phyloP scores from a whole-genome alignment of 2,113 vertebrate species.

The Galbula dea region DNA sequence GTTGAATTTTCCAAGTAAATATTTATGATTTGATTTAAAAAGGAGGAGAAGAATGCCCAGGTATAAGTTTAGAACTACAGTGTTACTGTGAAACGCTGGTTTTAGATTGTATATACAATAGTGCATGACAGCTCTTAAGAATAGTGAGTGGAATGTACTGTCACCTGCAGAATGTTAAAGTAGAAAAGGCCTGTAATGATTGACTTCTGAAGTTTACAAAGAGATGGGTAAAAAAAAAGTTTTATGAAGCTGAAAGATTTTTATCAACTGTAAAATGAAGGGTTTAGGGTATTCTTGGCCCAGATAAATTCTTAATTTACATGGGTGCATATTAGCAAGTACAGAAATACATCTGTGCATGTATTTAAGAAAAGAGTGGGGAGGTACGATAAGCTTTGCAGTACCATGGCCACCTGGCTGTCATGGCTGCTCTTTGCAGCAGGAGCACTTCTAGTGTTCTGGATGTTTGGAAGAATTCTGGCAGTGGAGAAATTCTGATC shows the following conservation, averaged over 20 bases:
- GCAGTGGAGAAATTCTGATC: not conserved
- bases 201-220: not conserved
- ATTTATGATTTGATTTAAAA: not conserved
- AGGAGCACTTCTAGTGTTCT: not conserved
- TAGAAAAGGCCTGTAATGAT: not conserved
- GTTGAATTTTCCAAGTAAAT: not conserved
- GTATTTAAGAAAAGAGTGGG: not conserved
- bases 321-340: not conserved
- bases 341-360: not conserved
- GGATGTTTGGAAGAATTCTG: not conserved
- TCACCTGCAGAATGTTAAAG: not conserved
- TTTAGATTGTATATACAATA: not conserved
- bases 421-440: not conserved
- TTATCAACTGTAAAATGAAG: not conserved
- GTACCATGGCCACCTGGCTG: not conserved
- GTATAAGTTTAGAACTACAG: not conserved
- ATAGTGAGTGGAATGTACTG: not conserved
- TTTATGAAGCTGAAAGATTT: not conserved
- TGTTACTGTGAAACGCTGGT: not conserved
- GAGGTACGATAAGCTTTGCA: not conserved
- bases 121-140: not conserved
- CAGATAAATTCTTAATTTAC: not conserved
- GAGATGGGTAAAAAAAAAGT: not conserved
- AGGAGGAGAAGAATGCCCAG: not conserved
- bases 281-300: not conserved